Percentiles rank a stretch among this genome's conserved stretches.
phyloP scores from a whole-genome alignment of 1,140 invertebrate species.

The Aphidius gifuensis region DNA sequence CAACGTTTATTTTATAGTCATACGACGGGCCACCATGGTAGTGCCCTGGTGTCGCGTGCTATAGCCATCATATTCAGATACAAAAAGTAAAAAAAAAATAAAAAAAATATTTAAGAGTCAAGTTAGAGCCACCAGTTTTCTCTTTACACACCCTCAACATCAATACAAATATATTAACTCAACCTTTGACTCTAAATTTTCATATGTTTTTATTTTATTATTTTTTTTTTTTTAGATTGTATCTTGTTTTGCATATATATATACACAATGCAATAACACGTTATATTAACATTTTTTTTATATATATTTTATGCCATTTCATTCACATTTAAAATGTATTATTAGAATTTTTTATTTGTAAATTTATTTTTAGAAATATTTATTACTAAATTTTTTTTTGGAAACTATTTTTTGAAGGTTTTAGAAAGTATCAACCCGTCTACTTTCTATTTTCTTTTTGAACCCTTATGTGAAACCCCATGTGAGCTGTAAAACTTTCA shows the following conservation, averaged over 20 bases:
- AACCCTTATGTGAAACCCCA: neutral
- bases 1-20: slow-evolving; percentile 57
- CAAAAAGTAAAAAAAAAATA: slow-evolving; percentile 3
- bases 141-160: too few species aligned
- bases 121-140: too few species aligned
- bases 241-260: too few species aligned
- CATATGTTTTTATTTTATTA: too few species aligned
- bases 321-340: slow-evolving; percentile 19
- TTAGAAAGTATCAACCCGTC: slow-evolving; percentile 15
- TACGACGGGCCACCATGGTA: slow-evolving; percentile 38
- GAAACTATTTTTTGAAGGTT: neutral
- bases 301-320: neutral
- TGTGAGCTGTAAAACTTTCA: too few species aligned
- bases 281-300: too few species aligned
- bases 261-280: too few species aligned
- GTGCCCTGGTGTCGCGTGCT: slow-evolving; percentile 54
- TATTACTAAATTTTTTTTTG: neutral
- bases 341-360: slow-evolving; percentile 12
- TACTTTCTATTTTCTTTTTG: slow-evolving; percentile 9
- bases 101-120: too few species aligned
- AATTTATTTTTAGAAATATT: neutral
- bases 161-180: too few species aligned
- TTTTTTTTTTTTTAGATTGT: too few species aligned
- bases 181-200: too few species aligned
- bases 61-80: slow-evolving; percentile 33